phyloP scores from a whole-genome alignment of 2,888 invertebrate genomes.

The Malachius bipustulatus region DNA sequence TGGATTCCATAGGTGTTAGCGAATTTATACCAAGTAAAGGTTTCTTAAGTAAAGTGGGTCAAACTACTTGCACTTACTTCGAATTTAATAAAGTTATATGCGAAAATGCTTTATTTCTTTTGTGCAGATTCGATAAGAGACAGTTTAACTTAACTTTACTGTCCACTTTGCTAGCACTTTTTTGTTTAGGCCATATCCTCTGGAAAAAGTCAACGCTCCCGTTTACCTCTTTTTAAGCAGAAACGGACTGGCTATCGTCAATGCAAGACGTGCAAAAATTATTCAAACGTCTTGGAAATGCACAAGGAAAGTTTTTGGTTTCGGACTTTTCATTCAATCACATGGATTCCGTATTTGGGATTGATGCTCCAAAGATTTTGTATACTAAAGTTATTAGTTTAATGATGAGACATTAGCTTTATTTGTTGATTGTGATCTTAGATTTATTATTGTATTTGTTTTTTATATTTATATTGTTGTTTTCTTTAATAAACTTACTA shows the following conservation, averaged over 20 bases:
- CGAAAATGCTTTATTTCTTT: slow-evolving; percentile 28
- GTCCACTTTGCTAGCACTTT: slow-evolving; percentile 24
- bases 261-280: slow-evolving; percentile 35
- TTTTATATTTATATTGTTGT: no score
- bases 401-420: slow-evolving; percentile 17
- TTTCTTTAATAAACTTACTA: no score
- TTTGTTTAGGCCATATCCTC: slow-evolving; percentile 36
- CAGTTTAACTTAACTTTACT: slow-evolving; percentile 30
- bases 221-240: slow-evolving; percentile 38
- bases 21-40: slow-evolving; percentile 53
- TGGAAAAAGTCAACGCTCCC: slow-evolving; percentile 34
- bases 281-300: slow-evolving; percentile 27
- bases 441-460: no score
- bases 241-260: slow-evolving; percentile 41
- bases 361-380: slow-evolving; percentile 25
- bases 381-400: slow-evolving; percentile 26
- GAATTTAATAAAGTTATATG: slow-evolving; percentile 22
- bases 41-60: slow-evolving; percentile 33
- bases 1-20: slow-evolving; percentile 36
- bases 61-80: slow-evolving; percentile 12
- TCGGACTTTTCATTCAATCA: slow-evolving; percentile 30
- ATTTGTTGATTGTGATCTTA: no score
- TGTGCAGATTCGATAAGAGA: slow-evolving; percentile 29
- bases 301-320: slow-evolving; percentile 24
- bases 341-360: slow-evolving; percentile 30